A percentile compares a stretch with the other conserved stretches of the same genome.
Evolutionary conservation across 2,797 vertebrate genomes (phyloP).

Genomic region (Phrynocephalus forsythii): DNA sequence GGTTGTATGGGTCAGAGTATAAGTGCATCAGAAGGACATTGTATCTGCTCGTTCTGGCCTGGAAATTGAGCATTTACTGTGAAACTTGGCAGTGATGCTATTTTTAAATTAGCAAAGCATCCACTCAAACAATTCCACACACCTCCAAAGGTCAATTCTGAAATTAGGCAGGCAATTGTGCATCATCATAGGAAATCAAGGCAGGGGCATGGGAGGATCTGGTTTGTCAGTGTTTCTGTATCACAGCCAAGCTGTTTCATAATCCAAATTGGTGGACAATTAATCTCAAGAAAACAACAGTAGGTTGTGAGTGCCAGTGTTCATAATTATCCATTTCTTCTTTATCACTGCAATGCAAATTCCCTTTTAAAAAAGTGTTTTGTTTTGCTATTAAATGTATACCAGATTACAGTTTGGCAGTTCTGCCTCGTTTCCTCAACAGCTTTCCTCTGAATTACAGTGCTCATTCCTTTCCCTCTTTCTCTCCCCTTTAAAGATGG

Average conservation of each 20-base stretch:
- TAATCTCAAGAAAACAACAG: slow-evolving; percentile 34
- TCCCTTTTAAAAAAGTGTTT: background rate
- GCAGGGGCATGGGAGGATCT: slow-evolving; percentile 31
- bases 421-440: slow-evolving; percentile 43
- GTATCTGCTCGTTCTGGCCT: slow-evolving; percentile 24
- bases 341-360: slow-evolving; percentile 53
- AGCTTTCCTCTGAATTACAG: slow-evolving; percentile 58
- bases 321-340: slow-evolving; percentile 41
- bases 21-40: slow-evolving; percentile 23
- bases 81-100: slow-evolving; percentile 15
- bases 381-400: slow-evolving; percentile 8
- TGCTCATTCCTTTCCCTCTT: too few relatives aligned
- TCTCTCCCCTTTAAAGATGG: slow-evolving; percentile 46
- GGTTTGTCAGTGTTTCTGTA: slow-evolving; percentile 51
- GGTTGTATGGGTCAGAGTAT: slow-evolving; percentile 34
- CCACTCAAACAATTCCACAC: slow-evolving; percentile 46
- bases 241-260: slow-evolving; percentile 52
- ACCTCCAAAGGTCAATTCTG: background rate
- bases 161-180: slow-evolving; percentile 13
- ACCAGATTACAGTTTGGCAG: slow-evolving; percentile 42
- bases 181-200: background rate
- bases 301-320: slow-evolving; percentile 1
- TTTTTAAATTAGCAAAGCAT: slow-evolving; percentile 20
- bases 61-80: slow-evolving; percentile 27
- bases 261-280: slow-evolving; percentile 41